phyloP scores from a whole-genome alignment of 2,113 vertebrate species.

The Osmerus eperlanus region DNA sequence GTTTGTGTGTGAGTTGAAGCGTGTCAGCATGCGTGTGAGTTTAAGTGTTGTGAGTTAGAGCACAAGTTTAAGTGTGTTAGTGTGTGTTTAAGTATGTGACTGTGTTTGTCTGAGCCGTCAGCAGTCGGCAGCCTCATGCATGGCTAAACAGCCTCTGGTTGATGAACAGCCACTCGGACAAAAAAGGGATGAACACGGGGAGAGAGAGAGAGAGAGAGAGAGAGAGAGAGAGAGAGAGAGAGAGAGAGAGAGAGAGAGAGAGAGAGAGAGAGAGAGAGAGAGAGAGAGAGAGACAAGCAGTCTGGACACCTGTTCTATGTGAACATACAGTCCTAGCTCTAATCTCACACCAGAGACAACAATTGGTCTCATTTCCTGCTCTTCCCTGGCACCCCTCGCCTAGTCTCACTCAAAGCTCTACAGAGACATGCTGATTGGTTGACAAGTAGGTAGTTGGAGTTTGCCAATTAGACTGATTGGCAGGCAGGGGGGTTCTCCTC shows the following conservation, averaged over 20 bases:
- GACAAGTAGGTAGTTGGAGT: constrained; percentile 32
- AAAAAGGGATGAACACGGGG: too few relatives aligned
- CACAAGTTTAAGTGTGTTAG: too few relatives aligned
- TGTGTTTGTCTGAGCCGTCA: too few relatives aligned
- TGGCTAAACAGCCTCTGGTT: constrained; percentile 17
- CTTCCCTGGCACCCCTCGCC: background rate
- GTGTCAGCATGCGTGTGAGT: too few relatives aligned
- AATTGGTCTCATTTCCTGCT: too few relatives aligned
- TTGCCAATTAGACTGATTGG: constrained; percentile 70
- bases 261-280: constrained; percentile 1
- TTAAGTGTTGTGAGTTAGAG: too few relatives aligned
- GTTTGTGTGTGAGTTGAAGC: too few relatives aligned
- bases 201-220: too few relatives aligned
- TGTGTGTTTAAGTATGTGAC: background rate
- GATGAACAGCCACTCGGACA: constrained; percentile 5
- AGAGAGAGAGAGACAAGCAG: background rate
- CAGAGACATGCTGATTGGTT: constrained; percentile 59
- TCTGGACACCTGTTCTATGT: constrained; percentile 12
- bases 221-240: too few relatives aligned
- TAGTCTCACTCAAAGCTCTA: background rate
- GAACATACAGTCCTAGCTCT: background rate
- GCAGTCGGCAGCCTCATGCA: too few relatives aligned
- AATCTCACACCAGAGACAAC: constrained; percentile 11
- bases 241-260: too few relatives aligned
- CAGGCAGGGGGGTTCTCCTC: constrained; percentile 46